Evolutionary conservation across 2,113 vertebrate species (phyloP).

Genomic region (Calidris pygmaea): DNA sequence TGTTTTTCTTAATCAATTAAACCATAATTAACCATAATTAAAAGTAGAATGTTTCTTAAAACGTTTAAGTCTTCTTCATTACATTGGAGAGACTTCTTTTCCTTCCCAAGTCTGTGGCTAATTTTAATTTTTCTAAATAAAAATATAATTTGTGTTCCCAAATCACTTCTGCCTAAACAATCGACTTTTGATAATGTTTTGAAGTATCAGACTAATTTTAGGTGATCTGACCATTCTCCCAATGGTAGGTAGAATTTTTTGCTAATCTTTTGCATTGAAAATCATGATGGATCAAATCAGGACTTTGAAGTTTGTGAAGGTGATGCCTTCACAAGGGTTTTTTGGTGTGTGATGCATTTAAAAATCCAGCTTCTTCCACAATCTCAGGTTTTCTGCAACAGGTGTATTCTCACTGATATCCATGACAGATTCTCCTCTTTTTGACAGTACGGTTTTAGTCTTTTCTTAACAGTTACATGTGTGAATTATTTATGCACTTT

Average conservation of each 20-base stretch:
- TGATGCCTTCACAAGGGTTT: background rate
- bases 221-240: background rate
- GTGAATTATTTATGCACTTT: background rate
- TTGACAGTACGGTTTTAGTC: background rate
- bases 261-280: background rate
- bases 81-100: background rate
- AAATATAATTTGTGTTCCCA: background rate
- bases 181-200: background rate
- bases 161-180: background rate
- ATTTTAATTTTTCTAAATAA: background rate
- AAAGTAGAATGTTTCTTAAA: background rate
- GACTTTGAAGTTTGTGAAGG: background rate
- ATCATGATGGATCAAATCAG: background rate
- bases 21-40: background rate
- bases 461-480: background rate
- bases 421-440: background rate
- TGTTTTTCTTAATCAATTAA: slow-evolving; percentile 6
- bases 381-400: background rate
- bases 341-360: background rate
- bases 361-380: background rate
- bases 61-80: background rate
- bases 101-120: background rate
- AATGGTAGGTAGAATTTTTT: background rate
- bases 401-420: background rate
- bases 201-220: background rate